Conservation (phyloP, 1,140 invertebrate genomes). For the Argopecten irradians region DNA sequence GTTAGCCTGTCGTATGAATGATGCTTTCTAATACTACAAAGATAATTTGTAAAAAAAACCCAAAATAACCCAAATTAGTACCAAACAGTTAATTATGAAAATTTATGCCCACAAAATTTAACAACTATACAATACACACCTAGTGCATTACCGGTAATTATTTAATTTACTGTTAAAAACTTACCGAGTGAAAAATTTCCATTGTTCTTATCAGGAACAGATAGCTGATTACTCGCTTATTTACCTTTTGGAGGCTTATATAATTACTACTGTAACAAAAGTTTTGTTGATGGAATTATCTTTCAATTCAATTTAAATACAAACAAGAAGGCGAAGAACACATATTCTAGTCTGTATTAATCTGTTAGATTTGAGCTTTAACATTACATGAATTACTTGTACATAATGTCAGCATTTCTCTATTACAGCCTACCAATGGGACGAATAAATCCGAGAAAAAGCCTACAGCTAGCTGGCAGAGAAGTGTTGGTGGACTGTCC, state of each 20-base stretch:
- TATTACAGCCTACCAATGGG: conserved; percentile 1
- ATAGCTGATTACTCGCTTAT: not conserved
- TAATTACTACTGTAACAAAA: too few species aligned
- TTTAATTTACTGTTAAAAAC: too few species aligned
- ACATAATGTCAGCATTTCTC: too few species aligned
- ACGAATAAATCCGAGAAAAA: not conserved
- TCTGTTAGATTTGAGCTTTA: not conserved
- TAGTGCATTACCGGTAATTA: too few species aligned
- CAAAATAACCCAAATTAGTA: too few species aligned
- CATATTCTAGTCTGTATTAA: not conserved
- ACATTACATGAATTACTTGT: not conserved
- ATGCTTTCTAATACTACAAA: not conserved
- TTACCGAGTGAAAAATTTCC: not conserved
- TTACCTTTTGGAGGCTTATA: not conserved
- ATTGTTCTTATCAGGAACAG: not conserved
- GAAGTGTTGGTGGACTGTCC: conserved; percentile 40
- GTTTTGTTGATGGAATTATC: not conserved
- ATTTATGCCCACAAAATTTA: too few species aligned
- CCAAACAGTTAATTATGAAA: too few species aligned
- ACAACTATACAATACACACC: too few species aligned
- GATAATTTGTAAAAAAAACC: too few species aligned
- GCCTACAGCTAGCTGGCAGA: conserved; percentile 37
- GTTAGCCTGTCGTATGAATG: not conserved
- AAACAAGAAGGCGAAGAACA: not conserved
- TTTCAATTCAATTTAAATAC: not conserved